phyloP scores from a whole-genome alignment of 1,140 invertebrate genomes.

The Macrobrachium nipponense region DNA sequence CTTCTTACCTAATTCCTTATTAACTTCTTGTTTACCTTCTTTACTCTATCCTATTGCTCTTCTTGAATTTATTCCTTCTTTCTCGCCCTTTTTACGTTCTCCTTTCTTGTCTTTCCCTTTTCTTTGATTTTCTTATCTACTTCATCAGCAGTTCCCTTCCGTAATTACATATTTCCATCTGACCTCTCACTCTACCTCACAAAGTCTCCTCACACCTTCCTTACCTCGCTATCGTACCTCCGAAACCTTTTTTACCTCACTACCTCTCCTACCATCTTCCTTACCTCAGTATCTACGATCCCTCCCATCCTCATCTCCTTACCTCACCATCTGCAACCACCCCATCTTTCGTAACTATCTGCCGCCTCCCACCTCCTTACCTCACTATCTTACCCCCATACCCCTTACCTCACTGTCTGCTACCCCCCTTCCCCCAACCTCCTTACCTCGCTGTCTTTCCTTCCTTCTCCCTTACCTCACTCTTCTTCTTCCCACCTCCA shows the following conservation, averaged over 20 bases:
- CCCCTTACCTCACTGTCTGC: too few relatives aligned
- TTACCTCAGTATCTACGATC: neutral
- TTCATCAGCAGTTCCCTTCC: neutral
- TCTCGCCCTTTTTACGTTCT: too few relatives aligned
- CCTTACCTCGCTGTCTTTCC: neutral
- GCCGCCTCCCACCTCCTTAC: neutral
- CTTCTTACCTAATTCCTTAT: neutral
- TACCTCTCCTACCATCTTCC: neutral
- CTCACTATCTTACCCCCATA: neutral
- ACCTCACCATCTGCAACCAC: neutral
- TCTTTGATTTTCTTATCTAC: too few relatives aligned
- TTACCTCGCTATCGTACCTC: neutral
- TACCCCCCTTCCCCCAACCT: too few relatives aligned
- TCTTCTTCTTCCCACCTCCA: neutral
- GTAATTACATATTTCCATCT: constrained; percentile 26
- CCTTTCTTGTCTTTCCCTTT: neutral
- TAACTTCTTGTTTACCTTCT: too few relatives aligned
- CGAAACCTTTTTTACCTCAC: neutral
- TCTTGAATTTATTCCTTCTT: neutral
- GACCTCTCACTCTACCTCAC: constrained; percentile 6
- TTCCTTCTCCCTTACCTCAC: neutral
- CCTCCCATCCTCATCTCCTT: too few relatives aligned
- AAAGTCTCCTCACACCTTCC: neutral
- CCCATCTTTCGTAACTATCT: too few relatives aligned
- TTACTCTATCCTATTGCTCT: neutral